Evolutionary conservation across 2,888 invertebrate species (phyloP).

Genomic region (Chelonus formosanus): DNA sequence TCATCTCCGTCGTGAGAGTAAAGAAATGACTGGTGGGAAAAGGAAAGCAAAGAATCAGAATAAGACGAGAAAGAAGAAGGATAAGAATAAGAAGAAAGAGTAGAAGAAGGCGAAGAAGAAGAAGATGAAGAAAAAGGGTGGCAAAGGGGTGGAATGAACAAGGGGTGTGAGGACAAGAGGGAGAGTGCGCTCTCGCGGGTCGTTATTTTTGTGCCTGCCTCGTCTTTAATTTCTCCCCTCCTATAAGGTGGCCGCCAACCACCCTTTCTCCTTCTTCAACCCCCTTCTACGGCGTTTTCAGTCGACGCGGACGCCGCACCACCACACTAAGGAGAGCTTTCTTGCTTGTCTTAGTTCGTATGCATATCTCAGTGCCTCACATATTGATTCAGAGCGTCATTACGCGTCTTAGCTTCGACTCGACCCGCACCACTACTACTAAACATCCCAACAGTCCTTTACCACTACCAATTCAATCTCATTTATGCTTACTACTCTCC

Average conservation of each 20-base stretch:
- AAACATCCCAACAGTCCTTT: slow-evolving; percentile 17
- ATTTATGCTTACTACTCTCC: too few species aligned
- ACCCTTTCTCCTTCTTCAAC: slow-evolving; percentile 25
- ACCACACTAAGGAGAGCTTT: slow-evolving; percentile 20
- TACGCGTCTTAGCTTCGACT: slow-evolving; percentile 60
- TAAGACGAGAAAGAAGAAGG: slow-evolving; percentile 29
- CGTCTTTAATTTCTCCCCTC: slow-evolving; percentile 65
- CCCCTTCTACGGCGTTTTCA: slow-evolving; percentile 11
- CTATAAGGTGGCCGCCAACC: slow-evolving; percentile 34
- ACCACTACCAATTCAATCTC: background rate
- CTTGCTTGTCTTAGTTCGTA: slow-evolving; percentile 64
- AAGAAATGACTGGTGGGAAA: slow-evolving; percentile 32
- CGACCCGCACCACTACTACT: slow-evolving; percentile 45
- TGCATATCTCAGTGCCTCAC: slow-evolving; percentile 65
- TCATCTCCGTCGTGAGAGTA: slow-evolving; percentile 48
- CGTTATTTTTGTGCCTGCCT: slow-evolving; percentile 66
- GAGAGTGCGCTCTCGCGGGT: slow-evolving; percentile 51
- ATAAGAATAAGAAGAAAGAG: slow-evolving; percentile 21
- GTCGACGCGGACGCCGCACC: slow-evolving; percentile 21
- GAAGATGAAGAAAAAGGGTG: slow-evolving; percentile 18
- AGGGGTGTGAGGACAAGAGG: slow-evolving; percentile 16
- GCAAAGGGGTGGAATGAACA: slow-evolving; percentile 13
- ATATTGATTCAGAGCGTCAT: slow-evolving; percentile 66
- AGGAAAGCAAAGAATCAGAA: slow-evolving; percentile 36
- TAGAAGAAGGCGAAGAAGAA: slow-evolving; percentile 33